These are phyloP conservation scores for Archocentrus centrarchus DNA, from an alignment of 2,113 vertebrate genomes.

Conservation along the genomic window DNA sequence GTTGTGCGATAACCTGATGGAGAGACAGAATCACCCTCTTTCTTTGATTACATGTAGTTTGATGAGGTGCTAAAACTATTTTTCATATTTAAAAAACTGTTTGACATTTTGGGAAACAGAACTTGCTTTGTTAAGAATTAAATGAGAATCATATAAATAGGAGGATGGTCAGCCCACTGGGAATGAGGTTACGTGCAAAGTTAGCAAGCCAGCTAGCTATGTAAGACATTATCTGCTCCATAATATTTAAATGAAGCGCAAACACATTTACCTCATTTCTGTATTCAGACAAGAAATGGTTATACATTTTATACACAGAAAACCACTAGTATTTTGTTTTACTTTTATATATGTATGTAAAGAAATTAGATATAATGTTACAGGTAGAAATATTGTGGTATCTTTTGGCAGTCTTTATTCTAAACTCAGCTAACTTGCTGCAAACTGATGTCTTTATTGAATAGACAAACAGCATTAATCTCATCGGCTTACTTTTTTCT, in stretches of 20 bases:
- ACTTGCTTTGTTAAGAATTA: not conserved
- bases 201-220: not conserved
- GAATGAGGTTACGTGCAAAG: not conserved
- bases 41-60: conserved; percentile 53
- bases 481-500: not conserved
- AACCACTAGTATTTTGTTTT: not conserved
- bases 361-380: not conserved
- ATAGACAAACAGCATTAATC: not conserved
- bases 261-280: not conserved
- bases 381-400: not conserved
- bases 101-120: conserved; percentile 1
- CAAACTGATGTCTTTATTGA: not conserved
- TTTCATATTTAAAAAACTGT: not conserved
- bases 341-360: not conserved
- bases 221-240: not conserved
- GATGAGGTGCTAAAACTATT: not conserved
- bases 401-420: not conserved
- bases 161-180: not conserved
- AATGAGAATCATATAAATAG: not conserved
- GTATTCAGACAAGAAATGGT: not conserved
- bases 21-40: conserved; percentile 78
- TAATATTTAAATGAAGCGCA: not conserved
- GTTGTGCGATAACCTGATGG: conserved; percentile 75
- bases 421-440: not conserved
- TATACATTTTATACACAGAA: not conserved